Conservation (phyloP, 1,140 invertebrate genomes). For the Kradibia gibbosae region DNA sequence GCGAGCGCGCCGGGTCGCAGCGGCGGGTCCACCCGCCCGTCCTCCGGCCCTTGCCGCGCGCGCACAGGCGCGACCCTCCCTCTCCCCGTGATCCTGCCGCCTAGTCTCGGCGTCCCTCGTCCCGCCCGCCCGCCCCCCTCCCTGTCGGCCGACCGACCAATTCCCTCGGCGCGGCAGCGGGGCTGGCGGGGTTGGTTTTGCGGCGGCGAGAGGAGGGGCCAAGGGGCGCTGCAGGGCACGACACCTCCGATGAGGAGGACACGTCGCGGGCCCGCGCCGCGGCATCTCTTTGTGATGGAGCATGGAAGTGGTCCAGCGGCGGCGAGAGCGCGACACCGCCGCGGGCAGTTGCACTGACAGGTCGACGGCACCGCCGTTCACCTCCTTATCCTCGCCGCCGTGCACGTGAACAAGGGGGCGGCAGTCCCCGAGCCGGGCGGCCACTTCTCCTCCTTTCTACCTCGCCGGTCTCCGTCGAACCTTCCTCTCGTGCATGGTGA, state of each 20-base stretch:
- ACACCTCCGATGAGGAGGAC: constrained; percentile 35
- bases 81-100: no score
- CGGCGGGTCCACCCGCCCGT: no score
- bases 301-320: background rate
- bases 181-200: no score
- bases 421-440: background rate
- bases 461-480: background rate
- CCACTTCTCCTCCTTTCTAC: constrained; percentile 11
- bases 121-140: no score
- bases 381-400: background rate
- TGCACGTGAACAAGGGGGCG: no score
- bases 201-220: background rate
- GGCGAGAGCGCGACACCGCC: background rate
- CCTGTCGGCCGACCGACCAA: no score
- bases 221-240: background rate
- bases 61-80: no score
- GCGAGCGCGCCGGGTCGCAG: no score
- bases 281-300: constrained; percentile 1
- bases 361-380: background rate
- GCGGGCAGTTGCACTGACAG: constrained; percentile 16
- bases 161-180: no score
- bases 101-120: no score
- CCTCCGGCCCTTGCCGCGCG: no score
- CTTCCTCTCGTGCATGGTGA: constrained; percentile 53
- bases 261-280: background rate